phyloP scores from a whole-genome alignment of 2,797 vertebrate genomes.

The Epinephelus coioides region DNA sequence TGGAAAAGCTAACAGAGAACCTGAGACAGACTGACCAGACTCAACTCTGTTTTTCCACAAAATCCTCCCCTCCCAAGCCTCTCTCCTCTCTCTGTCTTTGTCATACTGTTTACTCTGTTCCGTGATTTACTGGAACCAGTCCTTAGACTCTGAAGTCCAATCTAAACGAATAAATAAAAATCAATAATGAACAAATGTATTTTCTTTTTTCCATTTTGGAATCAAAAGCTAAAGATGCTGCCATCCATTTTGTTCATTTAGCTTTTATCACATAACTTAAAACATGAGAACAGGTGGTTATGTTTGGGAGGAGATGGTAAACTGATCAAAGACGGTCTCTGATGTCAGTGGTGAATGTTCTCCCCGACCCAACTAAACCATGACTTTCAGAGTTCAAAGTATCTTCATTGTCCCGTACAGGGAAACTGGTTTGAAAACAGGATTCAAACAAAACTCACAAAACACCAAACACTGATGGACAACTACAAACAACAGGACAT shows the following conservation, averaged over 20 bases:
- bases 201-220: background rate
- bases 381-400: too few relatives aligned
- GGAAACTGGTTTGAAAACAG: too few relatives aligned
- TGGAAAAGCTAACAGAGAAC: constrained; percentile 58
- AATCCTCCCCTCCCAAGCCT: constrained; percentile 3
- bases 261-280: background rate
- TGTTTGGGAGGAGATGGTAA: background rate
- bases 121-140: background rate
- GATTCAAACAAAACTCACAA: too few relatives aligned
- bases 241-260: background rate
- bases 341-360: background rate
- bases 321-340: background rate
- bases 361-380: too few relatives aligned
- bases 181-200: background rate
- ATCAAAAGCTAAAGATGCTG: background rate
- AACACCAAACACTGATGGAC: too few relatives aligned
- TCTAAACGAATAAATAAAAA: background rate
- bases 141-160: background rate
- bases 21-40: constrained; percentile 17
- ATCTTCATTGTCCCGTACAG: too few relatives aligned
- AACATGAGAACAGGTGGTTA: background rate
- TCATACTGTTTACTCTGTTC: background rate
- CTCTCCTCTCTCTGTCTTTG: background rate
- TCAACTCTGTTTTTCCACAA: constrained; percentile 18
- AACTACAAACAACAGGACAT: too few relatives aligned